Conservation (phyloP, 2,113 vertebrate species). For the Hepsetus odoe region DNA sequence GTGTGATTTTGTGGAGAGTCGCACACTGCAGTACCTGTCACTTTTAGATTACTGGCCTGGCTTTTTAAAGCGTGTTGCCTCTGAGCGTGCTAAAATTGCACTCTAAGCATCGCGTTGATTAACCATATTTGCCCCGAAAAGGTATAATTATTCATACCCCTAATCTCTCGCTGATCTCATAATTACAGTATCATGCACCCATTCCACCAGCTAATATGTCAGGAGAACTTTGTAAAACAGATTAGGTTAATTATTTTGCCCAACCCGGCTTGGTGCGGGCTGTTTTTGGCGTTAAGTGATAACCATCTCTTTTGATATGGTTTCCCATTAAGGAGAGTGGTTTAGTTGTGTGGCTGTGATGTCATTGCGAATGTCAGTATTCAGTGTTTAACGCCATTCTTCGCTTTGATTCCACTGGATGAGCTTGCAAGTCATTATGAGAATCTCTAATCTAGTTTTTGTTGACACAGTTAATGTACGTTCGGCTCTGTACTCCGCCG, state of each 20-base stretch:
- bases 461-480: background rate
- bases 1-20: constrained; percentile 18
- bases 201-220: constrained; percentile 47
- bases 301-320: constrained; percentile 29
- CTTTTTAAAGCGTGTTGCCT: constrained; percentile 48
- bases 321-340: constrained; percentile 30
- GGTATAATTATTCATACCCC: constrained; percentile 57
- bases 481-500: background rate
- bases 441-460: background rate
- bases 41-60: constrained; percentile 44
- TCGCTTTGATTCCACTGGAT: background rate
- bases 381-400: background rate
- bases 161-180: constrained; percentile 59
- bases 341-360: constrained; percentile 22
- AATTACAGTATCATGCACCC: constrained; percentile 56
- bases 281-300: constrained; percentile 41
- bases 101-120: constrained; percentile 50
- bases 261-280: constrained; percentile 40
- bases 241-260: constrained; percentile 54
- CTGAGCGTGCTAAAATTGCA: constrained; percentile 53
- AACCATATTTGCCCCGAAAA: constrained; percentile 54
- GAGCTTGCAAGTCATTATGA: background rate
- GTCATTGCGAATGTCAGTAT: background rate
- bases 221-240: constrained; percentile 50
- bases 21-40: constrained; percentile 27